phyloP scores from a whole-genome alignment of 2,797 vertebrate genomes.

The Oreochromis grahami region DNA sequence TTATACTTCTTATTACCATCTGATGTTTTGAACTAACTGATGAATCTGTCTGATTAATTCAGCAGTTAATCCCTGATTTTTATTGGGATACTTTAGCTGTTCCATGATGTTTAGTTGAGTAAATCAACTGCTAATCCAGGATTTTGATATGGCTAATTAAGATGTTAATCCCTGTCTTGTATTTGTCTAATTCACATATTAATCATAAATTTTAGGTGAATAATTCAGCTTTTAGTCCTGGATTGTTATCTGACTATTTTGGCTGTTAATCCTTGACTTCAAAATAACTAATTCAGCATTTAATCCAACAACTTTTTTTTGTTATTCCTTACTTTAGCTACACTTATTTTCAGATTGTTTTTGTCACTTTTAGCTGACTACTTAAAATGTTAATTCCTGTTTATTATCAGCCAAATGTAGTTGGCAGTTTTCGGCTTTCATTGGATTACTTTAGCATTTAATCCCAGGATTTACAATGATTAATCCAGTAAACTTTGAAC shows the following conservation, averaged over 20 bases:
- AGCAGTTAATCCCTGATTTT: background rate
- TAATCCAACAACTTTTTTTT: background rate
- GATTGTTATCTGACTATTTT: background rate
- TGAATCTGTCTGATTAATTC: background rate
- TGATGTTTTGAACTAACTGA: background rate
- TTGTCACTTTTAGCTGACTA: accelerated
- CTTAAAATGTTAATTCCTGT: accelerated
- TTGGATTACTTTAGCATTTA: background rate
- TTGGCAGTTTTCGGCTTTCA: accelerated
- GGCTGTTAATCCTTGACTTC: background rate
- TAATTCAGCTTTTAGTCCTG: background rate
- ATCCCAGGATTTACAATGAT: background rate
- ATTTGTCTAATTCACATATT: background rate
- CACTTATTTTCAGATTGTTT: background rate
- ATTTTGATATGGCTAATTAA: background rate
- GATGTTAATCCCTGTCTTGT: background rate
- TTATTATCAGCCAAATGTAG: background rate
- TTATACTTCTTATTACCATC: background rate
- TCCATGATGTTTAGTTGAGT: background rate
- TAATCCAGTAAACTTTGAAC: background rate
- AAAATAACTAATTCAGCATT: background rate
- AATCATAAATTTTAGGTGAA: background rate
- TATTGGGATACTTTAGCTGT: background rate
- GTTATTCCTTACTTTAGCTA: accelerated
- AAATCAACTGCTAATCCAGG: background rate